These are phyloP conservation scores for Brachylomia viminalis DNA, from an alignment of 2,888 invertebrate species.

Conservation along the genomic window DNA sequence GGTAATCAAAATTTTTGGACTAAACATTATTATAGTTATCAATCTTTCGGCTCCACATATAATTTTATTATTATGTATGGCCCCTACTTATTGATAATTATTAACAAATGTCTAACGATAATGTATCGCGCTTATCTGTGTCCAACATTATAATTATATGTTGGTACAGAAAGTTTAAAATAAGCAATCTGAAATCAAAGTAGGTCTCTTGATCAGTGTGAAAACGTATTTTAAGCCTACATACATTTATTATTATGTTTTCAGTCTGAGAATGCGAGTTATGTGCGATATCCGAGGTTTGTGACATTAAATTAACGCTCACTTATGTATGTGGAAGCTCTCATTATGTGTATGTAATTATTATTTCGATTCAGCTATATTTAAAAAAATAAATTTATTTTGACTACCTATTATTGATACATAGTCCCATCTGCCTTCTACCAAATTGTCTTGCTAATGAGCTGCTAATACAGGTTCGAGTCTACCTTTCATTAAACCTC, in stretches of 20 bases:
- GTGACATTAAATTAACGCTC: constrained; percentile 7
- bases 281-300: neutral
- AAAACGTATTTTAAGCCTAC: constrained; percentile 8
- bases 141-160: neutral
- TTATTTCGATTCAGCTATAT: neutral
- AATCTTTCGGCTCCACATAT: neutral
- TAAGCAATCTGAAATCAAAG: constrained; percentile 9
- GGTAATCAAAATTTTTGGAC: neutral
- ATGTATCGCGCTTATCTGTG: constrained; percentile 16
- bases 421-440: neutral
- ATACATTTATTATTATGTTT: constrained; percentile 7
- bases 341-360: neutral
- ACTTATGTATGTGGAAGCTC: neutral
- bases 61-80: neutral
- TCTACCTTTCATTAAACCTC: neutral
- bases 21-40: neutral
- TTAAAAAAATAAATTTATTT: neutral
- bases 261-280: constrained; percentile 5
- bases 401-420: neutral
- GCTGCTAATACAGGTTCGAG: too few species aligned
- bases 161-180: constrained; percentile 4
- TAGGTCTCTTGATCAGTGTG: constrained; percentile 3
- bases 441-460: neutral
- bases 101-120: neutral
- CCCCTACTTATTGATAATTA: neutral